Conservation (phyloP, 2,797 vertebrate species). For the Sebastiscus albofasciatus region DNA sequence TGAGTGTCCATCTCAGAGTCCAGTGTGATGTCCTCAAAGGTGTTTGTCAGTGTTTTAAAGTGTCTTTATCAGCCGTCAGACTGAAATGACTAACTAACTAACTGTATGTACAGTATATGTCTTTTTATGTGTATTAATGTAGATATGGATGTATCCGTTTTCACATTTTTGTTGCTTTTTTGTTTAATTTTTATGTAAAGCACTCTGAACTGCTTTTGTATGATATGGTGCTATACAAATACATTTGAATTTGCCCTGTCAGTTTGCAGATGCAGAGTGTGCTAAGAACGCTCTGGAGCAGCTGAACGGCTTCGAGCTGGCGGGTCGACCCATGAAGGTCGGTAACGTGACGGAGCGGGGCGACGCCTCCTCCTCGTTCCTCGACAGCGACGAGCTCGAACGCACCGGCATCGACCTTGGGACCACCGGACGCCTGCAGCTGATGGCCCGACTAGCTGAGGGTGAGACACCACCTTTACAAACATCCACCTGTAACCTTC, state of each 20-base stretch:
- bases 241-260: not conserved
- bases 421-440: slow-evolving; percentile 93
- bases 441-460: slow-evolving; percentile 96
- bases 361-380: slow-evolving; percentile 91
- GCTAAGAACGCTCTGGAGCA: slow-evolving; percentile 98
- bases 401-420: slow-evolving; percentile 93
- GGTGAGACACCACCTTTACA: slow-evolving; percentile 66
- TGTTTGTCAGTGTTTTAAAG: not conserved
- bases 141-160: too few relatives aligned
- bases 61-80: too few relatives aligned
- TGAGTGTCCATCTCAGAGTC: not conserved
- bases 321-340: slow-evolving; percentile 97
- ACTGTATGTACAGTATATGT: not conserved
- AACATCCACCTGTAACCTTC: not conserved
- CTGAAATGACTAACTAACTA: too few relatives aligned
- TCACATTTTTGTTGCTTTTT: too few relatives aligned
- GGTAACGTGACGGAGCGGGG: slow-evolving; percentile 95
- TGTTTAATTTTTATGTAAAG: too few relatives aligned
- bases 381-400: slow-evolving; percentile 95
- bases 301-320: slow-evolving; percentile 95
- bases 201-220: too few relatives aligned
- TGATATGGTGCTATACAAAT: too few relatives aligned
- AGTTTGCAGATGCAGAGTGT: slow-evolving; percentile 96
- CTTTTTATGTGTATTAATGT: too few relatives aligned
- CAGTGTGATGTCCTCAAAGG: not conserved